A percentile compares a stretch with the other conserved stretches of the same genome.
Conservation (phyloP, 2,113 vertebrate species). For the Cyprinodon tularosa region DNA sequence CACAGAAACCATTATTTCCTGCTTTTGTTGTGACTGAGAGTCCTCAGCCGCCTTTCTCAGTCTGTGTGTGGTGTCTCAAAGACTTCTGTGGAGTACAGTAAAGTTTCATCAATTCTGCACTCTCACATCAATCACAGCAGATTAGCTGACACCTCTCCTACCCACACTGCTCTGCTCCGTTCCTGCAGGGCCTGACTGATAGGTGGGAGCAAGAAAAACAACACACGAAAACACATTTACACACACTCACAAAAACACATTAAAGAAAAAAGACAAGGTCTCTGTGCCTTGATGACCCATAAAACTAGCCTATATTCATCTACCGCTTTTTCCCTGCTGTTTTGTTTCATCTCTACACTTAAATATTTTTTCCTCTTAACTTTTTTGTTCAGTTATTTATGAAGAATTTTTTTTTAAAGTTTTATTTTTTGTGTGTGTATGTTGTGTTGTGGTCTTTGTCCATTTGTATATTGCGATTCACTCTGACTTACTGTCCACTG, state of each 20-base stretch:
- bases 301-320: slow-evolving; percentile 23
- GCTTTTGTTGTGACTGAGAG: neutral
- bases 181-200: slow-evolving; percentile 60
- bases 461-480: slow-evolving; percentile 3
- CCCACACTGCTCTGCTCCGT: slow-evolving; percentile 67
- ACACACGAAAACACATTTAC: slow-evolving; percentile 10
- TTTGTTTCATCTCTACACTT: slow-evolving; percentile 36
- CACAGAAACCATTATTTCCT: neutral
- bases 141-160: slow-evolving; percentile 72
- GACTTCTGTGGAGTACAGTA: slow-evolving; percentile 48
- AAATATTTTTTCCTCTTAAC: slow-evolving; percentile 33
- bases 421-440: slow-evolving; percentile 23
- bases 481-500: slow-evolving; percentile 51
- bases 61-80: slow-evolving; percentile 1
- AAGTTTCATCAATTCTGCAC: slow-evolving; percentile 64
- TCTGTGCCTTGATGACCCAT: slow-evolving; percentile 8
- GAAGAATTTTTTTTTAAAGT: slow-evolving; percentile 27
- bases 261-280: slow-evolving; percentile 46
- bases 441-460: slow-evolving; percentile 35
- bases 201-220: slow-evolving; percentile 52
- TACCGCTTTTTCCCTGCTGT: slow-evolving; percentile 24
- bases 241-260: slow-evolving; percentile 25
- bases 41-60: neutral
- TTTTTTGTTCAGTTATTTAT: slow-evolving; percentile 38
- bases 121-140: slow-evolving; percentile 70